Base-by-base conservation (phyloP, 2,797 vertebrate genomes). In the Astyanax mexicanus region DNA sequence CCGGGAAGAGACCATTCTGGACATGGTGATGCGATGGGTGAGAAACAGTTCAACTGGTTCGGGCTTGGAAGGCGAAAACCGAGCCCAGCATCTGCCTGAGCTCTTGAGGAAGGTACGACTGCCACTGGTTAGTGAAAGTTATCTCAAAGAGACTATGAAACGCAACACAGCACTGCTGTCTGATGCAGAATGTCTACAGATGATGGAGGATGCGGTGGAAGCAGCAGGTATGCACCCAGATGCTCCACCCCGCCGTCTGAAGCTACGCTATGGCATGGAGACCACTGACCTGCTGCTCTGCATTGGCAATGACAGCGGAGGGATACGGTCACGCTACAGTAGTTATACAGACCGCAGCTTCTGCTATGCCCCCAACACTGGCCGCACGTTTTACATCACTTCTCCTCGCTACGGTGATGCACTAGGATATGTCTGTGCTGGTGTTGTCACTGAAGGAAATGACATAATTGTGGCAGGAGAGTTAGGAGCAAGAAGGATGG, bases 181-280 rank as follows among this genome's bases (percentile, higher is more conserved):
- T 68, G 93, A 96, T 44, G 89, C 94, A 0, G 93, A 94, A 71
- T 98, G 98, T 86, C 89, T 93, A 1, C 93, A 95, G 52, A 92
- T 98, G 81, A 83, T 99, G 29, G 94, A 95, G 21, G 90, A 94
- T 67, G 97, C 96, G 0, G 85, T 99, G 81, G 93, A 95, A 84
- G 86, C 84, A 47, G 91, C 94, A 47, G 87, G 86, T 0, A 92
- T 93, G 72, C 92, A 93, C 79, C 90, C 90, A 1, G 91, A 94
- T 38, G 90, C 87, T 10, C 92, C 88, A 21, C 94, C 93, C 0
- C 92, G 92, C 19, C 84, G 94, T 72, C 84, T 93, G 0, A 95
- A 94, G 80, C 92, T 99, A 58, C 93, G 97, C 0, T 99, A 98
- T 0, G 98, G 98, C 84, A 99, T 99, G 98, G 98, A 99, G 89